Evolutionary conservation across 2,113 vertebrate genomes (phyloP), one percentile per base, ranked within the genome.

Genomic region (Australoheros scitulus): DNA sequence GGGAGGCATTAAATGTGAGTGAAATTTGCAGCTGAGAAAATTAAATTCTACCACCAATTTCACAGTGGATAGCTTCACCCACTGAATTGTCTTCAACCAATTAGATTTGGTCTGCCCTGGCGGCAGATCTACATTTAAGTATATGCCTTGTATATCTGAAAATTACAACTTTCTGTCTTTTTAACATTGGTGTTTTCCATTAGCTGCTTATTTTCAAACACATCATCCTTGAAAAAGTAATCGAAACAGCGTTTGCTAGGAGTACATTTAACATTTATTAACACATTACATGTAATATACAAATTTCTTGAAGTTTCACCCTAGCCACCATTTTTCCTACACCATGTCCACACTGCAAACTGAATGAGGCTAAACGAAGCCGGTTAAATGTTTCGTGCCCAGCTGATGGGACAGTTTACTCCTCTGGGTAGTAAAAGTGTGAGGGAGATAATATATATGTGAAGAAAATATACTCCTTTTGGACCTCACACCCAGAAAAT

Each of bases 401-500:
- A 70, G 75, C 82, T 79, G 76, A 57, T 59, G 59, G 83, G 80
- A 86, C 89, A 79, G 24, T 65, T 89, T 79, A 63, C 76, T 89
- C 92, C 82, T 88, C 70, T 83, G 87, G 89, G 84, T 34, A n/a
- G 59, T 7, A 24, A 79, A 88, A 84, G 92, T 87, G 87, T 78
- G 76, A 86, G 14, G 22, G 55, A 63, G 80, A 68, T 84, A 68
- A 72, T 72, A 70, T 65, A 80, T 81, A 84, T 56, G 77, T 61
- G 78, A 84, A 83, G 58, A 72, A 65, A 11, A 84, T 63, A 18
- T n/a, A 43, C 36, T 79, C 82, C 77, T 36, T 57, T 52, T 4
- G 26, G 74, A 81, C 77, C 26, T 58, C 52, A 34, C 58, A 74
- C 76, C 63, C 77, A 76, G 52, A 60, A 68, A 76, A 77, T 64